Percentiles rank a stretch among this genome's conserved stretches.
Conservation (phyloP, 2,797 vertebrate species). For the Malacoctenus gilli region DNA sequence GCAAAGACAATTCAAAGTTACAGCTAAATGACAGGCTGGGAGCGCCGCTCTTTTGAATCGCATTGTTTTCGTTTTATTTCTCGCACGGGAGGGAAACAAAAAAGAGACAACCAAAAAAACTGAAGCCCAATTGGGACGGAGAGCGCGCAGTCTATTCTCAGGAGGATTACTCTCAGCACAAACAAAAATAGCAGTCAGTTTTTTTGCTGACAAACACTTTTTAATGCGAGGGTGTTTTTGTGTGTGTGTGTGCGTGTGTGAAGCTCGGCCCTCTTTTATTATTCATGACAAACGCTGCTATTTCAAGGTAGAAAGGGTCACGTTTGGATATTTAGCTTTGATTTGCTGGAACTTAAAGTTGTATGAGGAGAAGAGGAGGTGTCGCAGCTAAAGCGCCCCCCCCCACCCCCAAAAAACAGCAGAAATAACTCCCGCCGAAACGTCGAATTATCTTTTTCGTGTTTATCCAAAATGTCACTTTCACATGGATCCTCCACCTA, state of each 20-base stretch:
- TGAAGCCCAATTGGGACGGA: conserved; percentile 65
- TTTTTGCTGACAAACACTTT: conserved; percentile 78
- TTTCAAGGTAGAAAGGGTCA: conserved; percentile 30
- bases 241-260: conserved; percentile 9
- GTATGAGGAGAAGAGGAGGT: conserved; percentile 28
- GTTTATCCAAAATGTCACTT: conserved; percentile 31
- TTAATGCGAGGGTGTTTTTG: conserved; percentile 47
- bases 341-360: conserved; percentile 51
- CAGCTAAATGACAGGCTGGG: conserved; percentile 76
- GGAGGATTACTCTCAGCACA: conserved; percentile 67
- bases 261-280: conserved; percentile 64
- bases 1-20: conserved; percentile 75
- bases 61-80: conserved; percentile 74
- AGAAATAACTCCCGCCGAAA: too few relatives aligned
- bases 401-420: too few relatives aligned
- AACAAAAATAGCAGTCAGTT: conserved; percentile 71
- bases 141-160: conserved; percentile 64
- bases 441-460: not conserved
- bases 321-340: conserved; percentile 39
- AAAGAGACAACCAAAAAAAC: too few relatives aligned
- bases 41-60: conserved; percentile 65
- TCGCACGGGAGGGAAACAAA: conserved; percentile 32
- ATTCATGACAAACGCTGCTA: conserved; percentile 65
- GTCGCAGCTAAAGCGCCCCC: too few relatives aligned
- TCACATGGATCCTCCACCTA: conserved; percentile 37